Base-by-base conservation (phyloP, 2,797 vertebrate species). In the Enteromius viviparus region DNA sequence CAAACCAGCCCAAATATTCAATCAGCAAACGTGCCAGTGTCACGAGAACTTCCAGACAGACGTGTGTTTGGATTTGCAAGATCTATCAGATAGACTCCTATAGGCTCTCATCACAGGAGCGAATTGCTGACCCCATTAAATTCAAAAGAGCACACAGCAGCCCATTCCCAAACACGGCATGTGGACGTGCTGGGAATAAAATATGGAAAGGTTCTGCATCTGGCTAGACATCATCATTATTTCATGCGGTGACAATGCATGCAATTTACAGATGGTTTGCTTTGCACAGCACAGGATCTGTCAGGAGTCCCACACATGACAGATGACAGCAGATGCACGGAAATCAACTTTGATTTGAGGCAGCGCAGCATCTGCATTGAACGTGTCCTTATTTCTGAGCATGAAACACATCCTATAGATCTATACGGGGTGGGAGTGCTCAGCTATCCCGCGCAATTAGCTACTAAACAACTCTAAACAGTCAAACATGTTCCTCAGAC, bases 121-220 rank as follows among this genome's bases (percentile, higher is more conserved):
- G 21, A 70, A 79, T 62, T 32, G 64, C 78, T 34, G 84, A 80
- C 37, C 69, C 53, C 55, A 19, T 76, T 84, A 14, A 79, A 71
- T 69, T 79, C 71, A 78, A 84, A 68, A 78, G 75, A 83, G 53
- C 71, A 76, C 80, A 83, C 87, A 81, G 75, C 68, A 81, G 75
- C 74, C 80, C 42, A 53, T 55, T 55, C 80, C 55, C 53, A 65
- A 87, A 79, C 78, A 92, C 94, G 91, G 94, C 95, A 95, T 93
- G 93, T 90, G 94, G 92, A 96, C 95, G 95, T 96, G 95, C 93
- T 84, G 90, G 86, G 94, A 95, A 96, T 96, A 84, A 89, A 87
- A 94, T 91, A 86, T 85, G 45, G 49, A 89, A 55, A 81, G 70
- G 42, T 84, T 86, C 85, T 83, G 49, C 82, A 81, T 83, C 86